Evolutionary conservation across 1,140 invertebrate genomes (phyloP).

Genomic region (Thaumetopoea pityocampa): DNA sequence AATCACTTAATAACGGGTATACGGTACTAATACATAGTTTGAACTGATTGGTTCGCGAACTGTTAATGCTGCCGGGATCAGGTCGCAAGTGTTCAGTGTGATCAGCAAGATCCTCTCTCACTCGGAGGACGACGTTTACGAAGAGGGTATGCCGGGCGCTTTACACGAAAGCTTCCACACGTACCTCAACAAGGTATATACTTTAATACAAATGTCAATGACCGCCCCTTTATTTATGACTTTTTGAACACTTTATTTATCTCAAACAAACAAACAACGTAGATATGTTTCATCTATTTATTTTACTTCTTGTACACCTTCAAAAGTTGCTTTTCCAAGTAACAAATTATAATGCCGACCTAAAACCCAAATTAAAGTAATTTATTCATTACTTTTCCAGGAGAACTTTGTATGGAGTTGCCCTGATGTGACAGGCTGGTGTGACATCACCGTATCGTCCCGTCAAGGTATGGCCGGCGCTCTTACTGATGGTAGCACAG

Average conservation of each 20-base stretch:
- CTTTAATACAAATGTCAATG: not conserved
- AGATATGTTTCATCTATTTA: not conserved
- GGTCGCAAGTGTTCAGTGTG: conserved; percentile 95
- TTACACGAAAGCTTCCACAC: conserved; percentile 57
- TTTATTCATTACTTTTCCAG: conserved; percentile 29
- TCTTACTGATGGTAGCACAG: conserved; percentile 94
- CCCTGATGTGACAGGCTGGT: conserved; percentile 79
- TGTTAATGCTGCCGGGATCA: conserved; percentile 55
- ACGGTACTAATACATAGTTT: too few species aligned
- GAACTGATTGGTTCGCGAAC: conserved; percentile 17
- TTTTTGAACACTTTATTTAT: too few species aligned
- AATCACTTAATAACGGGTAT: too few species aligned
- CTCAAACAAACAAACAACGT: too few species aligned
- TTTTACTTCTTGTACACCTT: too few species aligned
- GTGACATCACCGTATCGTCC: conserved; percentile 93
- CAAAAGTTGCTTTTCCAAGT: too few species aligned
- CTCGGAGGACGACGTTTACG: conserved; percentile 85
- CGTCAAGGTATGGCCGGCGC: conserved; percentile 95
- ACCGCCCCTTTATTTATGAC: not conserved
- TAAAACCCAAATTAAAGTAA: too few species aligned
- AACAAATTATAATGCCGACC: too few species aligned
- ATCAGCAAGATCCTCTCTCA: conserved; percentile 97
- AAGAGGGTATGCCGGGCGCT: conserved; percentile 76
- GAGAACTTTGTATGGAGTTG: conserved; percentile 53
- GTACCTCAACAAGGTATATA: conserved; percentile 45